These are phyloP conservation scores for Montipora capricornis DNA, from an alignment of 64 coral and sea anemone genomes.

Conservation along the genomic window DNA sequence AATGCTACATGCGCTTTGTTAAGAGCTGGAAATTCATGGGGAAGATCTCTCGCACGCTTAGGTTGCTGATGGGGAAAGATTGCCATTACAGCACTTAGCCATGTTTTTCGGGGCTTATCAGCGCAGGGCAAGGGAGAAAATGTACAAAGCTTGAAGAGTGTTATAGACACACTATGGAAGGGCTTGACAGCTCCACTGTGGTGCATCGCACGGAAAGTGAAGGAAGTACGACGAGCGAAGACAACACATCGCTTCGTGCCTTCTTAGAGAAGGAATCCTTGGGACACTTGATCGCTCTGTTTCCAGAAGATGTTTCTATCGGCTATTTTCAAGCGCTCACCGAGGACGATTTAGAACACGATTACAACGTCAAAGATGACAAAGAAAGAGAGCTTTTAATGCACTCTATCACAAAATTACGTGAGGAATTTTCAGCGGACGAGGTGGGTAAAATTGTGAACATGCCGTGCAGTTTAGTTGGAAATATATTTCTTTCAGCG, in stretches of 20 bases:
- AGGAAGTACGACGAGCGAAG: constrained; percentile 72
- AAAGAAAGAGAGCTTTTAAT: constrained; percentile 76
- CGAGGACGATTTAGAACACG: constrained; percentile 92
- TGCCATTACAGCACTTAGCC: background rate
- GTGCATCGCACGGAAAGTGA: constrained; percentile 50
- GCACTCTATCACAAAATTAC: constrained; percentile 67
- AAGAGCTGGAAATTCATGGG: background rate
- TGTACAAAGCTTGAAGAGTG: background rate
- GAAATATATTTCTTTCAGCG: no score
- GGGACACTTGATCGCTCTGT: constrained; percentile 60
- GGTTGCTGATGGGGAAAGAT: background rate
- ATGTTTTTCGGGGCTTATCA: background rate
- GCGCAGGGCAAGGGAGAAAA: background rate
- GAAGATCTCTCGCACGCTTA: background rate
- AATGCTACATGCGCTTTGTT: background rate
- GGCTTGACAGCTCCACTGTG: background rate
- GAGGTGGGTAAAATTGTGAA: constrained; percentile 34
- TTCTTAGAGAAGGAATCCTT: constrained; percentile 81
- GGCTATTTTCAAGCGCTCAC: constrained; percentile 72
- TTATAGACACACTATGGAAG: constrained; percentile 1
- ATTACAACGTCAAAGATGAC: constrained; percentile 75
- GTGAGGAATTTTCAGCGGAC: constrained; percentile 78
- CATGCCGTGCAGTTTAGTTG: background rate
- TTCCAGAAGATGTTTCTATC: constrained; percentile 70
- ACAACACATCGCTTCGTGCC: constrained; percentile 66